Conservation (phyloP, 2,888 invertebrate genomes). For the Sclerodermus sp. region DNA sequence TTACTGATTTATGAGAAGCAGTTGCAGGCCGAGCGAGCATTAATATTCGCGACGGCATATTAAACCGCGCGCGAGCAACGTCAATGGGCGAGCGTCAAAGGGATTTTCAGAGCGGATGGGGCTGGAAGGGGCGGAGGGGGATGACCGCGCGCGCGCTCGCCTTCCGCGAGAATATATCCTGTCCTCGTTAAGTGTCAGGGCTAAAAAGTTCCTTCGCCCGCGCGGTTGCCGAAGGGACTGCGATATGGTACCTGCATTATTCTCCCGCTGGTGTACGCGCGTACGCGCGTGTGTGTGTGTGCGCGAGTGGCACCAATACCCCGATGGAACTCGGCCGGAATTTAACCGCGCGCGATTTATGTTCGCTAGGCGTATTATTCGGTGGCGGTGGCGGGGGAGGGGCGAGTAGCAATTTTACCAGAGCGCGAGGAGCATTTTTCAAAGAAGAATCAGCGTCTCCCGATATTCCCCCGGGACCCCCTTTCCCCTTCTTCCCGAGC, state of each 20-base stretch:
- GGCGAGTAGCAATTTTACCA: neutral
- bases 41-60: conserved; percentile 39
- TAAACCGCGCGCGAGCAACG: conserved; percentile 37
- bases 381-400: too few relatives aligned
- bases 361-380: too few relatives aligned
- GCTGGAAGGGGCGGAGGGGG: neutral
- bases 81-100: conserved; percentile 35
- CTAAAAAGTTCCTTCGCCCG: conserved; percentile 35
- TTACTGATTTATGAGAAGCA: conserved; percentile 35
- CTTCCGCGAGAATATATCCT: conserved; percentile 47
- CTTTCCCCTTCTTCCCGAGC: conserved; percentile 4
- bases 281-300: too few relatives aligned
- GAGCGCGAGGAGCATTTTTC: conserved; percentile 36
- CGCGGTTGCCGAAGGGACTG: too few relatives aligned
- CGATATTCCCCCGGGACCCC: neutral
- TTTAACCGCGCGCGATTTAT: too few relatives aligned
- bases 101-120: conserved; percentile 23
- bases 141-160: conserved; percentile 12
- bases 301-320: too few relatives aligned
- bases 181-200: conserved; percentile 45
- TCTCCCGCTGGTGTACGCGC: too few relatives aligned
- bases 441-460: conserved; percentile 35
- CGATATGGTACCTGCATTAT: too few relatives aligned
- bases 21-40: conserved; percentile 34
- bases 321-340: too few relatives aligned